A percentile compares a stretch with the other conserved stretches of the same genome.
These are phyloP conservation scores for Marmota flaviventris DNA, from an alignment of 2,113 vertebrate genomes.

Conservation along the genomic window DNA sequence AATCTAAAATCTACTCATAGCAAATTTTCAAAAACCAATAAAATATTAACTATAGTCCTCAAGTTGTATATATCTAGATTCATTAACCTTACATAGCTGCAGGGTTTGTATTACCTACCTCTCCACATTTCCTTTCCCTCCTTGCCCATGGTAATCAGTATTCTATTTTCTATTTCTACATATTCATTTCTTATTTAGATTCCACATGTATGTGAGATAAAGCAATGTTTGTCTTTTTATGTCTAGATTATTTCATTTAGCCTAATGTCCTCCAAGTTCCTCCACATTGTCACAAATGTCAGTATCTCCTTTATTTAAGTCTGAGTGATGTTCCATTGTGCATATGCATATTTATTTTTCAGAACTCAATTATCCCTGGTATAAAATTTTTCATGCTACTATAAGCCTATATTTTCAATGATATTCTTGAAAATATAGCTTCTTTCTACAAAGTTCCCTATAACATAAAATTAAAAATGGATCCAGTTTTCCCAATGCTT, in stretches of 20 bases:
- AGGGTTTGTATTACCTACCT: background rate
- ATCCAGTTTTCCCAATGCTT: background rate
- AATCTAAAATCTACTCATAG: background rate
- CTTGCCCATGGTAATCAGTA: background rate
- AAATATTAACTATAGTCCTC: background rate
- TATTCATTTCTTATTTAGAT: background rate
- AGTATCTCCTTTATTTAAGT: background rate
- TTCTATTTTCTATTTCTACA: background rate
- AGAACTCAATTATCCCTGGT: background rate
- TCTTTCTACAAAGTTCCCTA: background rate
- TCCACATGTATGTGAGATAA: background rate
- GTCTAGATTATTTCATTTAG: background rate
- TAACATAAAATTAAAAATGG: slow-evolving; percentile 47
- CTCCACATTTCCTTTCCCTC: background rate
- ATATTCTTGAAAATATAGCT: slow-evolving; percentile 27
- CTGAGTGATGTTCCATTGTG: background rate
- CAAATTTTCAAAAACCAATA: background rate
- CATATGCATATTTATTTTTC: slow-evolving; percentile 1
- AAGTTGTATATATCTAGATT: background rate
- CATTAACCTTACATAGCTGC: background rate
- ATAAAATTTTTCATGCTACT: background rate
- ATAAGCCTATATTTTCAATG: background rate
- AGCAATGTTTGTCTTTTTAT: background rate
- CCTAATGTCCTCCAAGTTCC: background rate
- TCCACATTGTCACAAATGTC: background rate